These are phyloP conservation scores for Anagrus nilaparvatae DNA, from an alignment of 1,140 invertebrate species.

Conservation along the genomic window DNA sequence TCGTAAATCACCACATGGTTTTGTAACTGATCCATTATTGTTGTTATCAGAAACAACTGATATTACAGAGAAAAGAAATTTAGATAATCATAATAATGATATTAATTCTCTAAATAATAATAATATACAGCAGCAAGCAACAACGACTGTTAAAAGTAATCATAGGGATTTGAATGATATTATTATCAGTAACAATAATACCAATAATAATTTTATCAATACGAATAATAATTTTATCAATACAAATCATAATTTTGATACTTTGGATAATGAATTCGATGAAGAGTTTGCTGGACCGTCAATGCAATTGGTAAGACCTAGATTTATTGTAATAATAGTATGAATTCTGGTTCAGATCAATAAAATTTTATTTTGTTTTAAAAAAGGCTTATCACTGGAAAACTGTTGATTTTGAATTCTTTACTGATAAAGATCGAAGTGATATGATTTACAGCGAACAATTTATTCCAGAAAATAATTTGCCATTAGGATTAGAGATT, in stretches of 20 bases:
- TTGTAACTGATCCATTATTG: constrained; percentile 14
- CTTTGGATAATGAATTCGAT: constrained; percentile 11
- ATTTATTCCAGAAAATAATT: constrained; percentile 58
- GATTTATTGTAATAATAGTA: background rate
- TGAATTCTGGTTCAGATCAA: background rate
- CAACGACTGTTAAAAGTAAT: constrained; percentile 11
- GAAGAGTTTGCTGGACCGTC: constrained; percentile 35
- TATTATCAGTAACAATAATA: too few species aligned
- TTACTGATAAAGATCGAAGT: constrained; percentile 35
- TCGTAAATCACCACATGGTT: constrained; percentile 13
- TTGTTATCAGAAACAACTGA: too few species aligned
- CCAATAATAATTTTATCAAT: too few species aligned
- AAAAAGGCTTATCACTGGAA: constrained; percentile 47
- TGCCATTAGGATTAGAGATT: constrained; percentile 63
- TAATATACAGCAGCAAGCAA: too few species aligned
- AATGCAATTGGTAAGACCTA: constrained; percentile 31
- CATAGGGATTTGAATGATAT: too few species aligned
- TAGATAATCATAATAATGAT: too few species aligned
- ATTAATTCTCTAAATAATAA: too few species aligned
- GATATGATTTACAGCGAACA: constrained; percentile 43
- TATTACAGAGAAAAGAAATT: too few species aligned
- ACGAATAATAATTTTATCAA: too few species aligned
- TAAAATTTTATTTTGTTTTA: constrained; percentile 3
- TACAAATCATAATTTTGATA: too few species aligned
- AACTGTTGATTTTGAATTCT: constrained; percentile 47